Evolutionary conservation across 2,797 vertebrate genomes (phyloP), one percentile per base, ranked within the genome.

Genomic region (Lemur catta): DNA sequence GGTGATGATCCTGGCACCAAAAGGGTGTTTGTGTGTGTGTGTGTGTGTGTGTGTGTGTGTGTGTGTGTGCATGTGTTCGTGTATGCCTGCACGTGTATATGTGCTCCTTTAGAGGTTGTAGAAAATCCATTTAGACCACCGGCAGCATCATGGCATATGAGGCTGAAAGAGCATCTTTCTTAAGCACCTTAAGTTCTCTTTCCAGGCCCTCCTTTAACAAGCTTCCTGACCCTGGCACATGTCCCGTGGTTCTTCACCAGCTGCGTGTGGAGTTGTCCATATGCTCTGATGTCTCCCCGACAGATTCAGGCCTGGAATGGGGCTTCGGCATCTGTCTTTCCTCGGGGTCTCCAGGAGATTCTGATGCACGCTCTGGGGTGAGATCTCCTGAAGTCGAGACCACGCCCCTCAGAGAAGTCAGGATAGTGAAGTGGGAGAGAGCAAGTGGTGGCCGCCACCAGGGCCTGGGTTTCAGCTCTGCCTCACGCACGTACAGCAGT

Each of bases 101-200:
- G 0, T 61, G 24, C 30, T 61, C 50, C 50, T 48, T 4, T 12
- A 92, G 81, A 69, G 88, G 63, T 63, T 65, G 4, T 26, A 90
- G 41, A 41, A 90, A 69, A 88, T 38, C 22, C 17, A 6, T 87
- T 91, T 84, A 59, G 33, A 65, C 55, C 38, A 46, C 20, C 55
- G 65, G 55, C 24, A 43, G 46, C 63, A 52, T 35, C 43, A 1
- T 1, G 50, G 18, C 80, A 38, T 12, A 1, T 41, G 61, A 78
- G 55, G 46, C 24, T 20, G 38, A 35, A 52, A 57, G 24, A 55
- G 6, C 72, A 46, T 76, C 89, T 15, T 72, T 76, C 67, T 69
- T 41, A n/a, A 63, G 74, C 93, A 48, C 46, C 14, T 20, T 57
- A 13, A 26, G 33, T 80, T 96, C 46, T 93, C 59, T 91, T 38